These are phyloP conservation scores for Tipula helvola DNA, from an alignment of 2,888 invertebrate species.

Conservation along the genomic window DNA sequence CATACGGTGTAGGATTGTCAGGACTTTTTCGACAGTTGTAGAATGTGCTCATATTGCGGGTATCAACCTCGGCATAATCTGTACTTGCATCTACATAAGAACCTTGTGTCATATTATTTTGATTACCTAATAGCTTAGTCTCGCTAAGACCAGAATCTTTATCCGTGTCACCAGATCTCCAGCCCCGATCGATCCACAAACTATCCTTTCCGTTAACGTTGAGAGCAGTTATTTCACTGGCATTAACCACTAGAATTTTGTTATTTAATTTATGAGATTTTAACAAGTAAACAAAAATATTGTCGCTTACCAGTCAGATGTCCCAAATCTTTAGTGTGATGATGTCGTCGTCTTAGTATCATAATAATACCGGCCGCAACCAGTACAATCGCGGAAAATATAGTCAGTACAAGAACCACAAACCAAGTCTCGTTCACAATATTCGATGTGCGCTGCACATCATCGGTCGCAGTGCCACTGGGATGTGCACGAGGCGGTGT, in stretches of 20 bases:
- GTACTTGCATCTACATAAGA: constrained; percentile 39
- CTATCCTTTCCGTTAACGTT: constrained; percentile 46
- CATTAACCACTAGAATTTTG: constrained; percentile 32
- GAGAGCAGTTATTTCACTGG: constrained; percentile 37
- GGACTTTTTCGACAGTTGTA: constrained; percentile 52
- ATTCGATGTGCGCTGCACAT: constrained; percentile 31
- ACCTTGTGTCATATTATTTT: constrained; percentile 34
- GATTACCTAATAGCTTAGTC: constrained; percentile 44
- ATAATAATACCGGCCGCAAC: constrained; percentile 31
- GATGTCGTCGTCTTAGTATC: constrained; percentile 34
- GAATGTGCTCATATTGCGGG: constrained; percentile 54
- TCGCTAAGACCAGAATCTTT: constrained; percentile 45
- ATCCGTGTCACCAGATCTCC: constrained; percentile 49
- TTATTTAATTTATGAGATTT: too few species aligned
- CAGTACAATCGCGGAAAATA: constrained; percentile 30
- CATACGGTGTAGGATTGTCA: constrained; percentile 57
- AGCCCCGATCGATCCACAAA: constrained; percentile 57
- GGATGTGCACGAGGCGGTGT: constrained; percentile 37
- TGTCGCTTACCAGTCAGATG: constrained; percentile 44
- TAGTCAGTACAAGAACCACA: constrained; percentile 31
- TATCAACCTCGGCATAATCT: constrained; percentile 56
- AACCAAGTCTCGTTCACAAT: constrained; percentile 35
- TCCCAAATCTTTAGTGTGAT: constrained; percentile 43
- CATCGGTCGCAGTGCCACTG: constrained; percentile 34
- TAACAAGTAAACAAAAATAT: neutral